Percentiles rank a stretch among this genome's conserved stretches.
Conservation (phyloP, 2,888 invertebrate genomes). For the Drosophila tripunctata region DNA sequence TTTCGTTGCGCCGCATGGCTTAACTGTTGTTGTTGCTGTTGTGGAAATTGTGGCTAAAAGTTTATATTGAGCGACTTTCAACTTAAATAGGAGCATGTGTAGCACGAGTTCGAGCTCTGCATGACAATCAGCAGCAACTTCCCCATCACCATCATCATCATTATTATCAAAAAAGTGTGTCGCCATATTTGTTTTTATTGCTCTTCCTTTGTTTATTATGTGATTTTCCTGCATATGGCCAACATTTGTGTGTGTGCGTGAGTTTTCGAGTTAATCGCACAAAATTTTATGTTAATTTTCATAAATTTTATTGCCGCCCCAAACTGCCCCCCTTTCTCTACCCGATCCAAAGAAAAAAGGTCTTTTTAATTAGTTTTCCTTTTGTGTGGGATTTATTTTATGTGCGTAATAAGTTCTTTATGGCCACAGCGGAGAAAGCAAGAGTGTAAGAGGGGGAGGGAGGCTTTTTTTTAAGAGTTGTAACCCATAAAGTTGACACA, state of each 20-base stretch:
- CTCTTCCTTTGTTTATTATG: conserved; percentile 78
- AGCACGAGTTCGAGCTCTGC: conserved; percentile 58
- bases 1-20: conserved; percentile 82
- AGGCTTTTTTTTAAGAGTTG: conserved; percentile 67
- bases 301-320: conserved; percentile 77
- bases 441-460: conserved; percentile 1
- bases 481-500: conserved; percentile 72
- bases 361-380: conserved; percentile 77
- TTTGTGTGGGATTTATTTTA: conserved; percentile 71
- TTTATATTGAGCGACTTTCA: conserved; percentile 61
- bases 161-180: conserved; percentile 52
- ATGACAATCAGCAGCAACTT: conserved; percentile 66
- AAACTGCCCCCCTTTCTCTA: conserved; percentile 1
- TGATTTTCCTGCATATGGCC: conserved; percentile 75
- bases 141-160: conserved; percentile 20
- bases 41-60: conserved; percentile 33
- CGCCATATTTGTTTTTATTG: conserved; percentile 80
- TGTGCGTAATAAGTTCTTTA: conserved; percentile 63
- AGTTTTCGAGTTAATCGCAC: conserved; percentile 79
- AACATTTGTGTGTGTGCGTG: conserved; percentile 49
- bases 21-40: conserved; percentile 62
- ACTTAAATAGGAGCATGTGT: conserved; percentile 53
- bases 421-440: conserved; percentile 5
- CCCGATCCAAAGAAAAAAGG: conserved; percentile 40
- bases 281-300: conserved; percentile 82